Conservation (phyloP, 2,113 vertebrate species). For the Tyto alba region DNA sequence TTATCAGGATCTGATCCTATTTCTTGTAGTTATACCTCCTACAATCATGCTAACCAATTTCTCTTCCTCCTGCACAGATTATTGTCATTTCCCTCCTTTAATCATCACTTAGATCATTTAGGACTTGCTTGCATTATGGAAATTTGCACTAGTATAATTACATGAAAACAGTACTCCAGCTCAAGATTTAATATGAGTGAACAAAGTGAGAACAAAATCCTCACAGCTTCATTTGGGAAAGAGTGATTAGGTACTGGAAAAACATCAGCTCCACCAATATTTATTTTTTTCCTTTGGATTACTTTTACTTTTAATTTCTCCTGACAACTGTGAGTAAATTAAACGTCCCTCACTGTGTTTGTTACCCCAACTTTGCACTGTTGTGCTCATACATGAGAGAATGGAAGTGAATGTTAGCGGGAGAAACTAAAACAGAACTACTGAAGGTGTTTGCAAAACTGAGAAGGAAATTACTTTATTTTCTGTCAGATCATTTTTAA, state of each 20-base stretch:
- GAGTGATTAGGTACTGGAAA: not conserved
- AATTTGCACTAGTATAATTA: constrained; percentile 15
- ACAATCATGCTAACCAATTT: not conserved
- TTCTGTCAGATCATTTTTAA: not conserved
- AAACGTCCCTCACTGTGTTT: not conserved
- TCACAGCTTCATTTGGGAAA: not conserved
- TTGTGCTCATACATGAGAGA: not conserved
- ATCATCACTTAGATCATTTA: not conserved
- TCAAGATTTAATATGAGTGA: constrained; percentile 10
- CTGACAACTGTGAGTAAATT: not conserved
- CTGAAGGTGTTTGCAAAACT: not conserved
- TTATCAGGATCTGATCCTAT: not conserved
- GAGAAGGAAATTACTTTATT: not conserved
- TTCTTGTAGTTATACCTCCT: constrained; percentile 13
- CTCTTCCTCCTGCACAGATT: constrained; percentile 1
- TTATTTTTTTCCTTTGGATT: not conserved
- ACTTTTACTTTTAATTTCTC: constrained; percentile 26
- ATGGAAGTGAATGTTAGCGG: not conserved
- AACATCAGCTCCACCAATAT: not conserved
- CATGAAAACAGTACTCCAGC: constrained; percentile 8
- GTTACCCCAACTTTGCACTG: not conserved
- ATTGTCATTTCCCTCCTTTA: constrained; percentile 11
- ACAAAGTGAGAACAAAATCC: not conserved
- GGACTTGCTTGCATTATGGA: constrained; percentile 31
- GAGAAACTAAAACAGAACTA: not conserved